phyloP scores from a whole-genome alignment of 23 tunicate genomes.

The Ascidia mentula region DNA sequence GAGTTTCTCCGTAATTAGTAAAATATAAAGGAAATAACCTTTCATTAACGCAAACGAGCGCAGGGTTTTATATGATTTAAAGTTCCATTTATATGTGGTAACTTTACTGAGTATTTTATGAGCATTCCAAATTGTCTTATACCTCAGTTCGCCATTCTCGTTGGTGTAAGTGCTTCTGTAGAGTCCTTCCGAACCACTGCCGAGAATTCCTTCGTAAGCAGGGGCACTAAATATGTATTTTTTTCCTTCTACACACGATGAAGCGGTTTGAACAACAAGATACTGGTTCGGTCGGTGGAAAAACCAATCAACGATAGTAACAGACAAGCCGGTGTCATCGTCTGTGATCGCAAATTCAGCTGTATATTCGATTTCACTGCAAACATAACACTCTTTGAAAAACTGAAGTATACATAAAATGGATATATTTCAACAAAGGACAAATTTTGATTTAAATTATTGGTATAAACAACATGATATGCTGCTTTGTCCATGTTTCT shows the following conservation, averaged over 20 bases:
- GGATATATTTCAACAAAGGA: not conserved
- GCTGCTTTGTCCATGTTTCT: too few species aligned
- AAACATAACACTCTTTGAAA: not conserved
- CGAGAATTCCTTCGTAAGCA: slow-evolving; percentile 42
- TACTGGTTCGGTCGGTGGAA: slow-evolving; percentile 46
- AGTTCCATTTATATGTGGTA: too few species aligned
- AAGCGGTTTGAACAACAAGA: slow-evolving; percentile 30
- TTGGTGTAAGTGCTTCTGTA: slow-evolving; percentile 77
- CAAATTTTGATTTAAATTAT: not conserved
- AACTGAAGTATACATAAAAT: not conserved
- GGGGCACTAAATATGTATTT: slow-evolving; percentile 28
- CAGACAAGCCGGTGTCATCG: not conserved
- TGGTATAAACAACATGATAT: too few species aligned
- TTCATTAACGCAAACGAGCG: too few species aligned
- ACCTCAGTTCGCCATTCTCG: slow-evolving; percentile 54
- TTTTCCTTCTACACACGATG: slow-evolving; percentile 43
- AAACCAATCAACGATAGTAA: slow-evolving; percentile 2
- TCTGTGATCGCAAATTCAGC: not conserved
- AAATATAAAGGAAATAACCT: too few species aligned
- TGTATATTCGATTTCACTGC: slow-evolving; percentile 33
- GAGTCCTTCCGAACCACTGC: slow-evolving; percentile 54
- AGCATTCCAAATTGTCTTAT: too few species aligned
- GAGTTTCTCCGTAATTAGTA: too few species aligned
- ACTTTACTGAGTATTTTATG: too few species aligned
- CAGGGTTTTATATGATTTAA: too few species aligned